Percentiles rank a stretch among this genome's conserved stretches.
Evolutionary conservation across 2,888 invertebrate genomes (phyloP).

Genomic region (Siphlonurus alternatus): DNA sequence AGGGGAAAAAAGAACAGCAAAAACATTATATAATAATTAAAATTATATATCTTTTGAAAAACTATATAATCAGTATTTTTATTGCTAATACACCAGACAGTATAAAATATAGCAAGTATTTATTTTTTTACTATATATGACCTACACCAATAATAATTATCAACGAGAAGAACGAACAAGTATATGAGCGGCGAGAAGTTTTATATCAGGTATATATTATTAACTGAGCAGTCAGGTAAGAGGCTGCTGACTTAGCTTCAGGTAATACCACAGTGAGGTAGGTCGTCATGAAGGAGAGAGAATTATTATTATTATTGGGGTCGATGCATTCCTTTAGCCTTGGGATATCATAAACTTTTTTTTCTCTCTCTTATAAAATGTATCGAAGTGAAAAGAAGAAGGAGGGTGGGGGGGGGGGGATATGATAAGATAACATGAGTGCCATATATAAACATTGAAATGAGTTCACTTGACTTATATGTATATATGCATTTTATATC

Average conservation of each 20-base stretch:
- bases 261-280: neutral
- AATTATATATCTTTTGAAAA: no score
- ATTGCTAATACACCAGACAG: no score
- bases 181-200: neutral
- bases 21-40: no score
- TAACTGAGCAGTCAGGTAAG: neutral
- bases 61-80: no score
- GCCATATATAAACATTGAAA: neutral
- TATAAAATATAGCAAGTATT: no score
- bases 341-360: constrained; percentile 1
- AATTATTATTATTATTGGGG: neutral
- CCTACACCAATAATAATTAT: neutral
- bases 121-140: no score
- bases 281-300: neutral
- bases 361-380: neutral
- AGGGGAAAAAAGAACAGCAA: no score
- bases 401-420: neutral
- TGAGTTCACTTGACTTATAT: neutral
- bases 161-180: no score
- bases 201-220: neutral
- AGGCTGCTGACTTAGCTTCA: neutral
- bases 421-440: neutral
- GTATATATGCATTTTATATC: neutral
- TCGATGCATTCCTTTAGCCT: constrained; percentile 1
- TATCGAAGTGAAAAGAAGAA: neutral